Evolutionary conservation across 2,888 invertebrate genomes (phyloP).

Genomic region (Netelia fuscicornis): DNA sequence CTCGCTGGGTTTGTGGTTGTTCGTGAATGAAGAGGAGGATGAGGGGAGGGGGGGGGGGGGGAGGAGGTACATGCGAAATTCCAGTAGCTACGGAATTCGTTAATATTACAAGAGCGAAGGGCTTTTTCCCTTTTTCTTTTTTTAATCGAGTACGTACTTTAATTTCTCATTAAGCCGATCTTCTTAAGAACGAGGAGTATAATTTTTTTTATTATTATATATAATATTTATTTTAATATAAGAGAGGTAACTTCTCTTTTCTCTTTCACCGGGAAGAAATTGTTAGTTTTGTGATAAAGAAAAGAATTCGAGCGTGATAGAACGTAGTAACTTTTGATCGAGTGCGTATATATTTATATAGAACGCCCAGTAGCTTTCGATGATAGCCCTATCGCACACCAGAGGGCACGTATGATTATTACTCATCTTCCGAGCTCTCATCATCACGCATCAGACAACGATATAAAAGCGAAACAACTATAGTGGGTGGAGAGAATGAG

Average conservation of each 20-base stretch:
- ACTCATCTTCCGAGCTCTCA: conserved; percentile 72
- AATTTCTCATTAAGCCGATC: conserved; percentile 29
- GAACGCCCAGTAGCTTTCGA: conserved; percentile 82
- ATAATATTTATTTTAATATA: conserved; percentile 2
- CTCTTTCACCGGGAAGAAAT: neutral
- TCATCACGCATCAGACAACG: conserved; percentile 46
- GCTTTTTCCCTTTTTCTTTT: neutral
- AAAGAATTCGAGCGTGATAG: too few relatives aligned
- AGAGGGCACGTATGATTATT: conserved; percentile 78
- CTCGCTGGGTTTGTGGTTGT: conserved; percentile 64
- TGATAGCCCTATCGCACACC: conserved; percentile 77
- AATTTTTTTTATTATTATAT: neutral
- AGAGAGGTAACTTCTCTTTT: conserved; percentile 13
- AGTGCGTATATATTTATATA: conserved; percentile 77
- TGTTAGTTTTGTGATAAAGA: too few relatives aligned
- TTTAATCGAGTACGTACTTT: neutral
- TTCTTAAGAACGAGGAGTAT: neutral
- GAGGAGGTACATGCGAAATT: conserved; percentile 13
- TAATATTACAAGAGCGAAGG: conserved; percentile 27
- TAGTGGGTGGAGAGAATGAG: conserved; percentile 35
- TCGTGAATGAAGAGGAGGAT: neutral
- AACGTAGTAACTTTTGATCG: too few relatives aligned
- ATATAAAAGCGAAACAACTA: conserved; percentile 16
- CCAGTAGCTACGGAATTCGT: conserved; percentile 52
- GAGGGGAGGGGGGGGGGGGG: neutral